Conservation (phyloP, 2,797 vertebrate species). For the Taenioides sp. region DNA sequence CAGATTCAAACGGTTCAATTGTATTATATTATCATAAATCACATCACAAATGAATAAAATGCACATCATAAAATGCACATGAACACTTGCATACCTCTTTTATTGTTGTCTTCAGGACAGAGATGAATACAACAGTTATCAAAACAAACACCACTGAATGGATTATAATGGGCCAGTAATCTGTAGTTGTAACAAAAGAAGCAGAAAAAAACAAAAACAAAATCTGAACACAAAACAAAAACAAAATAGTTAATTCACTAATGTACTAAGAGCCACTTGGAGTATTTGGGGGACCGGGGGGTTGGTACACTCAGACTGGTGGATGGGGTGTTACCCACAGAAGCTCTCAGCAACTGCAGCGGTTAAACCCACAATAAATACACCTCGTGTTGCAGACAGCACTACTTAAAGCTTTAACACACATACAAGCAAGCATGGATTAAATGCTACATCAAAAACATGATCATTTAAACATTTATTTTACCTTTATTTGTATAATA, state of each 20-base stretch:
- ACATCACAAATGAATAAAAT: not conserved
- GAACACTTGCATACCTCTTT: conserved; percentile 13
- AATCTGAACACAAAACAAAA: not conserved
- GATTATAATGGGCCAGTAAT: accelerated
- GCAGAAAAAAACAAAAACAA: not conserved
- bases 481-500: not conserved
- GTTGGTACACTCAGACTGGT: conserved; percentile 9
- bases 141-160: conserved; percentile 33
- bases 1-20: not conserved
- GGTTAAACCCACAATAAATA: not conserved
- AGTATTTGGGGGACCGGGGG: not conserved
- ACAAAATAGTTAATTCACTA: not conserved
- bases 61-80: not conserved
- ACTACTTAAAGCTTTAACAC: not conserved
- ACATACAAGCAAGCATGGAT: not conserved
- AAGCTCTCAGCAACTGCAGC: conserved; percentile 30
- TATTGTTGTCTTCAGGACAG: conserved; percentile 12
- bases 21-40: not conserved
- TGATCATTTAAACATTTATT: too few relatives aligned
- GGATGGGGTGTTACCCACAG: conserved; percentile 39
- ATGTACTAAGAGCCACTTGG: too few relatives aligned
- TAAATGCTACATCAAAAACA: too few relatives aligned
- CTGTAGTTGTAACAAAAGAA: not conserved
- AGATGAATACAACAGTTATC: conserved; percentile 16
- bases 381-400: not conserved